Evolutionary conservation across 2,888 invertebrate genomes (phyloP).

Genomic region (Sesia bembeciformis): DNA sequence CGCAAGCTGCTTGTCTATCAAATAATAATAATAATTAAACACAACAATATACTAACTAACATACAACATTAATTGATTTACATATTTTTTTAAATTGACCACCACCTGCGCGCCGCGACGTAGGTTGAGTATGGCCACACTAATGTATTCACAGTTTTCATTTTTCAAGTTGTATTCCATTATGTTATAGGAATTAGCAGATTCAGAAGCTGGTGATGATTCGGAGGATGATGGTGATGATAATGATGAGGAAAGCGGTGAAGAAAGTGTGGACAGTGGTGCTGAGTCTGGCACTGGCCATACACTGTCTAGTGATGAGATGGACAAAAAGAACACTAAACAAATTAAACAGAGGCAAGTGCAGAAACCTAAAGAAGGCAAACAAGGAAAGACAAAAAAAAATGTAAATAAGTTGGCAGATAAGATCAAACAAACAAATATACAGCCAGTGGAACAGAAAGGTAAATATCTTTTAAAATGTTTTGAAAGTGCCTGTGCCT

Average conservation of each 20-base stretch:
- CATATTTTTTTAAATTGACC: too few relatives aligned
- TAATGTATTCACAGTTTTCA: too few relatives aligned
- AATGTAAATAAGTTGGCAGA: constrained; percentile 21
- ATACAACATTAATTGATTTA: too few relatives aligned
- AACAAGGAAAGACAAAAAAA: constrained; percentile 8
- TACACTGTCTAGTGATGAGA: constrained; percentile 28
- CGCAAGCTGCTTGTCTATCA: too few relatives aligned
- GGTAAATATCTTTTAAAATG: constrained; percentile 20
- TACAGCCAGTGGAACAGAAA: constrained; percentile 44
- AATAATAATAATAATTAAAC: too few relatives aligned
- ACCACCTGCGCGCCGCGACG: too few relatives aligned
- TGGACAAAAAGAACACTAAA: constrained; percentile 15
- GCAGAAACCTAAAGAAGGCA: too few relatives aligned
- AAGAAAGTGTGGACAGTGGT: constrained; percentile 55
- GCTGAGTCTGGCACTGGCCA: constrained; percentile 43
- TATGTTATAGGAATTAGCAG: constrained; percentile 34
- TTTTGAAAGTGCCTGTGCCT: too few relatives aligned
- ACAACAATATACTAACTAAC: too few relatives aligned
- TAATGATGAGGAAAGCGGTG: constrained; percentile 29
- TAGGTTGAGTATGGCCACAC: too few relatives aligned
- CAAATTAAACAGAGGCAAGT: constrained; percentile 7
- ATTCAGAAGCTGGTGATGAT: constrained; percentile 34
- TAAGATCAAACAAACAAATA: constrained; percentile 24
- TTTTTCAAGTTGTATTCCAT: too few relatives aligned
- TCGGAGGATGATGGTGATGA: constrained; percentile 27